These are phyloP conservation scores for Camptogramma bilineatum DNA, from an alignment of 2,888 invertebrate species.

Conservation along the genomic window DNA sequence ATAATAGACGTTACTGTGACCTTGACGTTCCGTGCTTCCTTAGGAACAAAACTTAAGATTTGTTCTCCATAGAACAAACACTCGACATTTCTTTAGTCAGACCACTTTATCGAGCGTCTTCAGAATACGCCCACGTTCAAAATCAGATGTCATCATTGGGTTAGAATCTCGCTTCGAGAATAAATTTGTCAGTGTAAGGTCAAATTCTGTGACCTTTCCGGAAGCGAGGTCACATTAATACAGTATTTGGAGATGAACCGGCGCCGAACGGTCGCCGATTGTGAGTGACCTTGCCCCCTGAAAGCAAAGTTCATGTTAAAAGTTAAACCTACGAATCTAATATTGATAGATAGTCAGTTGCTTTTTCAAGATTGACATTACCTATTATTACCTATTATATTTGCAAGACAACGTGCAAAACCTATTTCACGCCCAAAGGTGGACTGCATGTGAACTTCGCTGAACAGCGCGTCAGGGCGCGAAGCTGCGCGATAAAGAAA, in stretches of 20 bases:
- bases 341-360: background rate
- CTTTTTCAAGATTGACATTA: background rate
- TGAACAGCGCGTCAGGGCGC: too few species aligned
- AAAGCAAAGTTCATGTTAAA: constrained; percentile 22
- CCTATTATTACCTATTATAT: too few species aligned
- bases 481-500: too few species aligned
- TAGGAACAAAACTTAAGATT: background rate
- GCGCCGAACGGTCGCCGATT: constrained; percentile 23
- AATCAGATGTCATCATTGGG: constrained; percentile 63
- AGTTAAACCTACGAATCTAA: constrained; percentile 1
- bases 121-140: constrained; percentile 49
- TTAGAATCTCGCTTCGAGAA: constrained; percentile 46
- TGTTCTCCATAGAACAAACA: constrained; percentile 1
- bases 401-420: background rate
- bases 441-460: too few species aligned
- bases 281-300: constrained; percentile 25
- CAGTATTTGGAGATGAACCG: constrained; percentile 41
- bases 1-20: background rate
- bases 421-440: background rate
- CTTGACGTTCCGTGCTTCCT: background rate
- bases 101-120: constrained; percentile 45
- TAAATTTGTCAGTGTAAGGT: constrained; percentile 68
- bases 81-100: constrained; percentile 10
- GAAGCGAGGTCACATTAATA: constrained; percentile 68
- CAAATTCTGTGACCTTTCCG: constrained; percentile 68